Conservation (phyloP, 2,797 vertebrate genomes). For the Brotula barbata region DNA sequence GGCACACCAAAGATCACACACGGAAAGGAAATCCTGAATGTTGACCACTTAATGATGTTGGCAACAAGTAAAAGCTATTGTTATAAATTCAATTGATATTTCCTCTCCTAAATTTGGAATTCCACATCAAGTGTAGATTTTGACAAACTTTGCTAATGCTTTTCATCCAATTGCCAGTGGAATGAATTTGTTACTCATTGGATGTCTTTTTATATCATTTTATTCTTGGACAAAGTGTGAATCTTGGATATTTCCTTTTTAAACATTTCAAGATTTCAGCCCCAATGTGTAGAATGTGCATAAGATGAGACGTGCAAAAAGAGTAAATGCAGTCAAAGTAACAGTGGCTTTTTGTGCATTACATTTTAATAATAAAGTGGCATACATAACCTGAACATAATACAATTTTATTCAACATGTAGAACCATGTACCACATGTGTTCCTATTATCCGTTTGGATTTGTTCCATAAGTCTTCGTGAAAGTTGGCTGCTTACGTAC, state of each 20-base stretch:
- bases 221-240: conserved; percentile 36
- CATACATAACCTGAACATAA: conserved; percentile 40
- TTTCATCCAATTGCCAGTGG: conserved; percentile 3
- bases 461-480: conserved; percentile 61
- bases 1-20: conserved; percentile 65
- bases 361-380: conserved; percentile 39
- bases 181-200: conserved; percentile 52
- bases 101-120: conserved; percentile 36
- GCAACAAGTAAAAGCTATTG: too few relatives aligned
- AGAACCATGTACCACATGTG: conserved; percentile 45
- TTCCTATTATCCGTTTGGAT: conserved; percentile 59
- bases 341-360: conserved; percentile 45
- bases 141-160: conserved; percentile 21
- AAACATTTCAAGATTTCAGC: conserved; percentile 20
- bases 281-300: conserved; percentile 46
- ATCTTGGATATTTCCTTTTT: conserved; percentile 33
- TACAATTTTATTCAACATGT: conserved; percentile 54
- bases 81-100: conserved; percentile 6
- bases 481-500: conserved; percentile 64
- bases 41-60: conserved; percentile 27
- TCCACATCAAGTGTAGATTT: conserved; percentile 27
- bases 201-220: conserved; percentile 50
- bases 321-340: conserved; percentile 41
- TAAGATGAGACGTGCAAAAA: conserved; percentile 28
- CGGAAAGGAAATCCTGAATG: conserved; percentile 27